Conservation (phyloP, 2,797 vertebrate species). For the Carapus acus region DNA sequence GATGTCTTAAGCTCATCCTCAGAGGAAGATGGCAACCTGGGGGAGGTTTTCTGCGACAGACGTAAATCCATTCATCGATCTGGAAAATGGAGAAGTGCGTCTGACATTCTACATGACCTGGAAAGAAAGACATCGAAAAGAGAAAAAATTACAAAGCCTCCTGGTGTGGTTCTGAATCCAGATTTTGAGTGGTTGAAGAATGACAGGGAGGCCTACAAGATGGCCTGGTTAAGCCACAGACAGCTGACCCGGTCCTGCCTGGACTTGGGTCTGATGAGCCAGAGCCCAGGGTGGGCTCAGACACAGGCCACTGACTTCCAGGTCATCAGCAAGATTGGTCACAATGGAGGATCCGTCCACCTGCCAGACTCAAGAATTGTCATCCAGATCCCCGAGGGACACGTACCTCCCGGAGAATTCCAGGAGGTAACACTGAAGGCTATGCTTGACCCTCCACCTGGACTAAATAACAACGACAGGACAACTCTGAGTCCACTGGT, state of each 20-base stretch:
- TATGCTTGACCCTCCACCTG: slow-evolving; percentile 83
- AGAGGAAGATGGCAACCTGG: slow-evolving; percentile 83
- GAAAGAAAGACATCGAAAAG: slow-evolving; percentile 61
- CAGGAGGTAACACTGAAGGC: slow-evolving; percentile 88
- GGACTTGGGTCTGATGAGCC: slow-evolving; percentile 84
- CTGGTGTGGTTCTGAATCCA: slow-evolving; percentile 67
- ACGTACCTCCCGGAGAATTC: slow-evolving; percentile 82
- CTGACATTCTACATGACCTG: slow-evolving; percentile 82
- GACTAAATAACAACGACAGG: slow-evolving; percentile 82
- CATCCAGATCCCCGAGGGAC: slow-evolving; percentile 83
- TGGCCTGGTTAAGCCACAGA: slow-evolving; percentile 93
- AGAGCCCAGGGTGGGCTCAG: slow-evolving; percentile 94
- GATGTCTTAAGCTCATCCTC: slow-evolving; percentile 82
- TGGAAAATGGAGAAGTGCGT: slow-evolving; percentile 84
- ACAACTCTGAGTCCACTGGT: slow-evolving; percentile 88
- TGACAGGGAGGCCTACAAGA: slow-evolving; percentile 91
- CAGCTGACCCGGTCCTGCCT: slow-evolving; percentile 90
- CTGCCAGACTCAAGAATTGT: slow-evolving; percentile 83
- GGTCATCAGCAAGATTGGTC: slow-evolving; percentile 77
- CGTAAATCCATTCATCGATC: slow-evolving; percentile 68
- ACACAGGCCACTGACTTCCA: slow-evolving; percentile 86
- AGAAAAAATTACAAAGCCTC: slow-evolving; percentile 46
- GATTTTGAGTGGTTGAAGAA: slow-evolving; percentile 84
- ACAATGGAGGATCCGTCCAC: slow-evolving; percentile 82
- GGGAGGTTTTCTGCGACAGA: slow-evolving; percentile 66